Evolutionary conservation across 2,888 invertebrate genomes (phyloP), one percentile per base, ranked within the genome.

Genomic region (Eilema caniola): DNA sequence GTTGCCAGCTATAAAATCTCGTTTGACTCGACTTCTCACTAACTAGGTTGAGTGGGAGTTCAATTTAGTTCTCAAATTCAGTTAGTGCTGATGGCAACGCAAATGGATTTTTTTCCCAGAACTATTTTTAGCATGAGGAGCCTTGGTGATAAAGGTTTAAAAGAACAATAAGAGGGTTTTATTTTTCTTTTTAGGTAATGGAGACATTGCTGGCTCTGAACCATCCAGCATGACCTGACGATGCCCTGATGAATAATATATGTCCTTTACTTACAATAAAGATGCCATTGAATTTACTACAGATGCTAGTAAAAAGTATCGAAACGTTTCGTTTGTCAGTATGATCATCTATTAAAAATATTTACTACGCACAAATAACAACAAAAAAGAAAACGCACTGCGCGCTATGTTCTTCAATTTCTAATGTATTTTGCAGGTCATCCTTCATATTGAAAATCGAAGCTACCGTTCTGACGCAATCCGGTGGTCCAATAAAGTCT

Each of bases 1-100:
- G 78, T 71, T 62, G n/a, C 62, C 37, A 28, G 71, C 69, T 67
- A 75, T 73, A 73, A 74, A 70, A 24, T 63, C 61, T 57, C 24
- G 65, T 80, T 69, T 83, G 84, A 86, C 84, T 77, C 82, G 83
- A 81, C 85, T 81, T 76, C 80, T 78, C 74, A 77, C 82, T 85
- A 86, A 86, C 85, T 86, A 79, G 86, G 85, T 90, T 85, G 86
- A 89, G 87, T 86, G 87, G 85, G 82, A 83, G 88, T 88, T 88
- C 87, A 88, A 88, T 88, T 89, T 85, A 84, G 81, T 82, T 84
- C 84, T 85, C 73, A 85, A 88, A 88, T 89, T 87, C 86, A 84
- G 85, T 88, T 88, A 85, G 78, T 71, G 82, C 81, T 81, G 84
- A 85, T 80, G 79, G 74, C 79, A 75, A 77, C 79, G 75, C 72